Base-by-base conservation (phyloP, 2,888 invertebrate genomes). In the Drosophila longiperda region DNA sequence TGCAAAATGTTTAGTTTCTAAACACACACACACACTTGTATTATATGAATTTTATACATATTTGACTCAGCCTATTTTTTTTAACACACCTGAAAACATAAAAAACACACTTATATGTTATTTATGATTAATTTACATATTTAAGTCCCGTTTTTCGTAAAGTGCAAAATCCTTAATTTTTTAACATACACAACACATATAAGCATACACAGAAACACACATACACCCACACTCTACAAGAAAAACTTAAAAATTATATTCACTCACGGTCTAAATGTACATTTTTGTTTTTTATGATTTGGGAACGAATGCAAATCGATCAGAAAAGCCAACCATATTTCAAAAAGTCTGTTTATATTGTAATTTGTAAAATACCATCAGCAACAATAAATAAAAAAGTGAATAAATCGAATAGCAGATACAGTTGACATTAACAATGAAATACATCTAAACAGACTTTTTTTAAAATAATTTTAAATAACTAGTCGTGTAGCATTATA, bases 401-500 rank as follows among this genome's bases (percentile, higher is more conserved):
- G 15, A 58, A 45, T 40, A 60, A 23, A 70, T 23, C 8, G 20
- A 34, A 60, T 23, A 55, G 23, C 20, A 59, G 20, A 65, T 53
- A 48, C 38, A 71, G 52, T 55, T 52, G 12, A 63, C 53, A 49
- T 53, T 53, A 55, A 57, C n/a, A 53, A 38, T 29, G 15, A 57
- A 57, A 29, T 15, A 6, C n/a, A 11, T 15, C n/a, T 40, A n/a
- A 50, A 64, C 52, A 34, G 53, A 78, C 52, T 59, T 73, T 79
- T 79, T 84, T 77, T 5, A 6, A 29, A 50, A 53, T 72, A 68
- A 61, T 66, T 73, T 71, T 66, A 74, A 82, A 87, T 73, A 67
- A 74, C 89, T 85, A 89, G 85, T 85, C 87, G 73, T 55, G 66
- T 87, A 89, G 82, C 71, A 78, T 73, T 84, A 87, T 81, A 68